Evolutionary conservation across 1,140 invertebrate species (phyloP).

Genomic region (Musca domestica): DNA sequence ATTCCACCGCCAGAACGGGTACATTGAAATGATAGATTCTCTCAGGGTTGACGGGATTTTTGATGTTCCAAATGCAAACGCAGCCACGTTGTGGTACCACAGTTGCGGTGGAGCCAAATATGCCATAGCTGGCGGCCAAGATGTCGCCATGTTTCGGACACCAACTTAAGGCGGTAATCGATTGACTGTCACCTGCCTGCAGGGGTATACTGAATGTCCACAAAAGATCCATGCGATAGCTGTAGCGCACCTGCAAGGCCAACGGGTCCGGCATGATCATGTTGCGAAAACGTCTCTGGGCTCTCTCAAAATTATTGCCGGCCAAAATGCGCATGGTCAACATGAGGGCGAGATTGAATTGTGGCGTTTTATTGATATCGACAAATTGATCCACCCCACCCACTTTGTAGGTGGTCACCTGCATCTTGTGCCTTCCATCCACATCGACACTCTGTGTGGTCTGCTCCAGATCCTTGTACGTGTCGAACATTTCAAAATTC

Average conservation of each 20-base stretch:
- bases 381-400: slow-evolving; percentile 45
- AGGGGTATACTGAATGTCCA: slow-evolving; percentile 59
- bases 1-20: slow-evolving; percentile 71
- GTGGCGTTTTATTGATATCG: slow-evolving; percentile 48
- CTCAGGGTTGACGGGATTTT: slow-evolving; percentile 83
- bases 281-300: slow-evolving; percentile 68
- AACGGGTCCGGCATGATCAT: slow-evolving; percentile 61
- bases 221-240: slow-evolving; percentile 63
- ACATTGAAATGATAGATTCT: slow-evolving; percentile 65
- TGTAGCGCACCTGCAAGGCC: slow-evolving; percentile 61
- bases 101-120: slow-evolving; percentile 23
- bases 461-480: slow-evolving; percentile 56
- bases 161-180: slow-evolving; percentile 62
- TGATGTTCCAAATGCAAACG: slow-evolving; percentile 77
- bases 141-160: slow-evolving; percentile 66
- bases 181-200: slow-evolving; percentile 25
- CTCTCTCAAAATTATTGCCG: slow-evolving; percentile 61
- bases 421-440: slow-evolving; percentile 51
- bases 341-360: slow-evolving; percentile 62
- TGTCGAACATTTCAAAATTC: slow-evolving; percentile 72
- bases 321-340: slow-evolving; percentile 68
- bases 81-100: slow-evolving; percentile 1
- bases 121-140: slow-evolving; percentile 69
- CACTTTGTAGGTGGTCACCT: slow-evolving; percentile 49
- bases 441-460: slow-evolving; percentile 50